Evolutionary conservation across 1,140 invertebrate species (phyloP), one percentile per base, ranked within the genome.

Genomic region (Drosophila sproati): DNA sequence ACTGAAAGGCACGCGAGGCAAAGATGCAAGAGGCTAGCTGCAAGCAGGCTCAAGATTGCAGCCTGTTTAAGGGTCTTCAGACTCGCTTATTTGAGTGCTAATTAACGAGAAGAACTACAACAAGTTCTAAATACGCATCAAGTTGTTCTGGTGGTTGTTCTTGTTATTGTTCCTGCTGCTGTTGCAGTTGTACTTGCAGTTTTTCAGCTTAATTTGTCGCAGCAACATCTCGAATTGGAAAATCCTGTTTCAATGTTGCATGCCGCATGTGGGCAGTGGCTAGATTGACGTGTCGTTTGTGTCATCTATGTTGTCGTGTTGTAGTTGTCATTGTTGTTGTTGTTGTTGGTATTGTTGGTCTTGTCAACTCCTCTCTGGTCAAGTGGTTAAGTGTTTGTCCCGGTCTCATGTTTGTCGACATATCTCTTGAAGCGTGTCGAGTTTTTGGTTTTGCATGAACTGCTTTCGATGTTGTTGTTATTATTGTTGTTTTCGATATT

Each of bases 121-220:
- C 80, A 52, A 87, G 83, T 83, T 82, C 80, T 88, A 64, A 61
- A 55, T 54, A 45, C 72, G 57, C 64, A 73, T 60, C 66, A 59
- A 68, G 32, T 43, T 50, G n/a, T 32, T 50, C 59, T 62, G 12
- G 52, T 57, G 56, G 8, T 20, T 35, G 37, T 64, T 41, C 35
- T 7, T 39, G 32, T 47, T 63, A 29, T 28, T 29, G 43, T 39
- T 48, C 32, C 7, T 52, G 47, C 6, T 63, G 34, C 28, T 73
- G 72, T 51, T 55, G 72, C 43, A 62, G 45, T 74, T 70, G 72
- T 74, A 69, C 72, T 74, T 74, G 72, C 66, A 63, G 80, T 87
- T 88, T 85, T 85, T 71, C 74, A 78, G 85, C 85, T 88, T 88
- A 88, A 88, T 88, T 88, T 88, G 85, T 88, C 85, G 85, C 85